Conservation (phyloP, 2,797 vertebrate species). For the Chaetodon trifasciatus region DNA sequence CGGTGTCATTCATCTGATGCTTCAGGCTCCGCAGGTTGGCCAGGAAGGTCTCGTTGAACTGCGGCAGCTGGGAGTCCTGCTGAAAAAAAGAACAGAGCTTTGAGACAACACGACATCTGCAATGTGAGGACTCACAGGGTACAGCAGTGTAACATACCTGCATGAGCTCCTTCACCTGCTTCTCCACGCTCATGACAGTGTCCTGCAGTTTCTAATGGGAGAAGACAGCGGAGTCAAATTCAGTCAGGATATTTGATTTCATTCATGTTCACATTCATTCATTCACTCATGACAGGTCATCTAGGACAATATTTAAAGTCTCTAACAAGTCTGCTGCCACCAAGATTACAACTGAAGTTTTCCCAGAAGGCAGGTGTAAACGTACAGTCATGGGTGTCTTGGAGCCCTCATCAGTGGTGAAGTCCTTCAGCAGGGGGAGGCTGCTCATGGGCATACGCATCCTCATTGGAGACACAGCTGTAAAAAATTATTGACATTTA, state of each 20-base stretch:
- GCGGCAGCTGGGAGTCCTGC: constrained; percentile 81
- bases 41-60: constrained; percentile 85
- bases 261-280: background rate
- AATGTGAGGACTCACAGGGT: background rate
- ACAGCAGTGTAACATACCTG: constrained; percentile 77
- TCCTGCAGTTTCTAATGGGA: constrained; percentile 73
- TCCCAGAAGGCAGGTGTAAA: background rate
- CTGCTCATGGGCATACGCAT: constrained; percentile 82
- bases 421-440: constrained; percentile 77
- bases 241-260: background rate
- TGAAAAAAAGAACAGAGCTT: constrained; percentile 9
- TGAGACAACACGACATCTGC: constrained; percentile 4
- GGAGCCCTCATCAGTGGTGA: constrained; percentile 2
- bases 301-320: no score
- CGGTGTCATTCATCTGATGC: constrained; percentile 67
- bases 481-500: background rate
- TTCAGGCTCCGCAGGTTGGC: constrained; percentile 86
- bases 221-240: background rate
- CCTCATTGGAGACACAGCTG: constrained; percentile 52
- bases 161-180: constrained; percentile 88
- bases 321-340: background rate
- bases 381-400: constrained; percentile 67
- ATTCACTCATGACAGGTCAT: background rate
- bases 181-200: constrained; percentile 80
- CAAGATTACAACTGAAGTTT: background rate